These are phyloP conservation scores for Halictus rubicundus DNA, from an alignment of 1,140 invertebrate genomes.

Conservation along the genomic window DNA sequence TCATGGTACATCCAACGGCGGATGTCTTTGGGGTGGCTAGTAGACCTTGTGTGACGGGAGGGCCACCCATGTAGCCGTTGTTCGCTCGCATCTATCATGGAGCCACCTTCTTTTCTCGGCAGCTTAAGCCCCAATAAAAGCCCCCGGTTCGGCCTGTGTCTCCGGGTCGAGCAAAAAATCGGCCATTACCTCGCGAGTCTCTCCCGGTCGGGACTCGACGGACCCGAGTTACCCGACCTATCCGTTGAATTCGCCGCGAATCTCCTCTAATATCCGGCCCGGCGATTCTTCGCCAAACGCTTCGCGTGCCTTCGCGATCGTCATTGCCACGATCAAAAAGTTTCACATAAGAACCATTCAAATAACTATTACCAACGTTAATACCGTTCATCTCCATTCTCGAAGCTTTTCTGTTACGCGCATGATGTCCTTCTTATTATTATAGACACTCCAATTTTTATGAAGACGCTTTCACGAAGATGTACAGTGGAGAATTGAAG, in stretches of 20 bases:
- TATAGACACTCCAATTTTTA: no score
- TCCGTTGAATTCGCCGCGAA: conserved; percentile 30
- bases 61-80: conserved; percentile 79
- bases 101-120: conserved; percentile 76
- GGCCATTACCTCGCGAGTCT: conserved; percentile 64
- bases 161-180: conserved; percentile 74
- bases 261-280: neutral
- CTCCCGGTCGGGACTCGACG: conserved; percentile 36
- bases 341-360: neutral
- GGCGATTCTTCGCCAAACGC: conserved; percentile 1
- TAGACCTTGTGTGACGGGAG: conserved; percentile 75
- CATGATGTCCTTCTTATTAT: no score
- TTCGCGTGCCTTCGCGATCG: neutral
- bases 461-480: no score
- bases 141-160: conserved; percentile 71
- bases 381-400: no score
- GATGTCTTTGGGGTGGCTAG: conserved; percentile 79
- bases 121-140: conserved; percentile 77
- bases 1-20: conserved; percentile 59
- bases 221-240: conserved; percentile 54
- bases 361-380: no score
- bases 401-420: no score
- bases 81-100: conserved; percentile 79
- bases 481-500: no score
- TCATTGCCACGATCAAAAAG: conserved; percentile 1